Evolutionary conservation across 2,797 vertebrate genomes (phyloP).

Genomic region (Champsocephalus esox): DNA sequence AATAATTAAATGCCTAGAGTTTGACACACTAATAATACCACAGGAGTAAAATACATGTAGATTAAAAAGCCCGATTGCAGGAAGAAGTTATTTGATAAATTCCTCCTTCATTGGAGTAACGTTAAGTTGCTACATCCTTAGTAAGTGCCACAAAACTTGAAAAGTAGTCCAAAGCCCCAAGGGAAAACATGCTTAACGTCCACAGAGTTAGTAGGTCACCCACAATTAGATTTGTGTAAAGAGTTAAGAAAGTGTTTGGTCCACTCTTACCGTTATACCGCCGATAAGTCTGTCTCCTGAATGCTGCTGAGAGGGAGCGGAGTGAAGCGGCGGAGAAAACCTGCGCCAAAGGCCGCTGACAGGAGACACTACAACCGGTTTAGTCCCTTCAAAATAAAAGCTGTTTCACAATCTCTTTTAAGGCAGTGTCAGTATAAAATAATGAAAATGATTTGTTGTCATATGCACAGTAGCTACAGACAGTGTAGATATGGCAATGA

Average conservation of each 20-base stretch:
- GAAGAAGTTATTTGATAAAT: slow-evolving; percentile 22
- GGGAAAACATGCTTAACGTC: fast-evolving
- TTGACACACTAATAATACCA: neutral
- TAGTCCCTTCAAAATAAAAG: slow-evolving; percentile 62
- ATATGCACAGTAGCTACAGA: no score
- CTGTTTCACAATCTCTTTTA: neutral
- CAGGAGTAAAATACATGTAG: fast-evolving
- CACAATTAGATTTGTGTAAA: neutral
- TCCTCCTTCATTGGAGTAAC: neutral
- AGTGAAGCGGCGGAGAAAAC: slow-evolving; percentile 58
- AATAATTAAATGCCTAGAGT: neutral
- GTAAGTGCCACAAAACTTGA: neutral
- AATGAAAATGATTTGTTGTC: no score
- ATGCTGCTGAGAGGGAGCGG: slow-evolving; percentile 55
- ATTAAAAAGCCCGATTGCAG: neutral
- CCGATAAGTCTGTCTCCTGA: slow-evolving; percentile 47
- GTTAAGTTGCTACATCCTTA: slow-evolving; percentile 9
- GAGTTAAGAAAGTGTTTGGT: slow-evolving; percentile 16
- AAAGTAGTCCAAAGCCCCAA: neutral
- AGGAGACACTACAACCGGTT: slow-evolving; percentile 30
- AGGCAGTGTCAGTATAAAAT: neutral
- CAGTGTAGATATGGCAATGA: no score
- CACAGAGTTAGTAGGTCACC: neutral
- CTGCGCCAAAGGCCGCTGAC: slow-evolving; percentile 11
- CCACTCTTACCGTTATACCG: slow-evolving; percentile 79